These are phyloP conservation scores for Platerodrilus igneus DNA, from an alignment of 2,888 invertebrate genomes.

Conservation along the genomic window DNA sequence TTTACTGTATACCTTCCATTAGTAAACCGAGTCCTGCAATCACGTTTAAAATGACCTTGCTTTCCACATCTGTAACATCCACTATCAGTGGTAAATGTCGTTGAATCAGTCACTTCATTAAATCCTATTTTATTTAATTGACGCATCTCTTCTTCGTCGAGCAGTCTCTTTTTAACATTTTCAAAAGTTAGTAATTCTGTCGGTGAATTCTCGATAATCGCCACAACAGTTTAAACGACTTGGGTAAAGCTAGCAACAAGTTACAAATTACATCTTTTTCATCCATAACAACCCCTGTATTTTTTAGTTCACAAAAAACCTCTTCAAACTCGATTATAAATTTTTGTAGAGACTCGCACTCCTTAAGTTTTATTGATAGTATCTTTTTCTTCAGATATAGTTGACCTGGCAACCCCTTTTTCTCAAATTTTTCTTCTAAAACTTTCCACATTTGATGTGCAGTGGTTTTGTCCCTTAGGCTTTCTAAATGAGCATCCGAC, in stretches of 20 bases:
- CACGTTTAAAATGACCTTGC: too few relatives aligned
- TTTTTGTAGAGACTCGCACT: slow-evolving; percentile 13
- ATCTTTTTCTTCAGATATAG: slow-evolving; percentile 17
- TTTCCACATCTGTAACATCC: too few relatives aligned
- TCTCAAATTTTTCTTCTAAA: slow-evolving; percentile 16
- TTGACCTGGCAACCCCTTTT: slow-evolving; percentile 15
- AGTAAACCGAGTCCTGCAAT: too few relatives aligned
- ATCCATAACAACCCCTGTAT: slow-evolving; percentile 12
- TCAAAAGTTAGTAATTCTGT: neutral
- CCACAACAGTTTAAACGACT: slow-evolving; percentile 22
- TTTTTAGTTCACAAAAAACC: slow-evolving; percentile 16
- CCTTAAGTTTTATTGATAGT: slow-evolving; percentile 14
- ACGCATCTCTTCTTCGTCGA: neutral
- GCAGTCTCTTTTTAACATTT: neutral
- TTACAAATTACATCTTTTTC: slow-evolving; percentile 19
- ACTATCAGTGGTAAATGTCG: too few relatives aligned
- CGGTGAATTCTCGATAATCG: slow-evolving; percentile 24
- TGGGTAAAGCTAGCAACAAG: slow-evolving; percentile 17
- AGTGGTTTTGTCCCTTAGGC: slow-evolving; percentile 16
- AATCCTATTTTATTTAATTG: slow-evolving; percentile 1
- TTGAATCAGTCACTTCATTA: too few relatives aligned
- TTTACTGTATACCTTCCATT: too few relatives aligned
- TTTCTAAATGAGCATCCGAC: slow-evolving; percentile 14
- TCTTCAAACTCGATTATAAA: slow-evolving; percentile 19
- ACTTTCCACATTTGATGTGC: slow-evolving; percentile 20